Conservation (phyloP, 2,113 vertebrate genomes). For the Bambusicola thoracicus region DNA sequence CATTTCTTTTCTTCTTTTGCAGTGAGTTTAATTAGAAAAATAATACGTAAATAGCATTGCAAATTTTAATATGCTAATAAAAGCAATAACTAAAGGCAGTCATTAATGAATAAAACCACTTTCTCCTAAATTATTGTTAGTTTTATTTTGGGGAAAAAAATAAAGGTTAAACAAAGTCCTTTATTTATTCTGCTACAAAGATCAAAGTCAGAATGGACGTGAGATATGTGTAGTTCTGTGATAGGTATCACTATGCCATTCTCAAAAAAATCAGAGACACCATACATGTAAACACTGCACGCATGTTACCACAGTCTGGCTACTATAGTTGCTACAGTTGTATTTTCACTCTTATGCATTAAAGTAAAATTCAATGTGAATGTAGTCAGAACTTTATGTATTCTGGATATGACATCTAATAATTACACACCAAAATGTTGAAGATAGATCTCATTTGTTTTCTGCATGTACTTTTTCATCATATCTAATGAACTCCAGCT, state of each 20-base stretch:
- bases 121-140: background rate
- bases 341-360: background rate
- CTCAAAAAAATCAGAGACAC: background rate
- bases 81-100: background rate
- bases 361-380: background rate
- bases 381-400: background rate
- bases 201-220: background rate
- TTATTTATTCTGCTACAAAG: background rate
- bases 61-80: background rate
- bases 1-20: background rate
- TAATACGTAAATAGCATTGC: background rate
- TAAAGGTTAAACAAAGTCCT: background rate
- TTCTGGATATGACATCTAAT: background rate
- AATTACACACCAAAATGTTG: background rate
- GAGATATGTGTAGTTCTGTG: background rate
- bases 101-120: rapidly evolving
- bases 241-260: background rate
- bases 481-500: background rate
- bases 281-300: background rate
- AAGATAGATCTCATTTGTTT: background rate
- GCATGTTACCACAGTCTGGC: background rate
- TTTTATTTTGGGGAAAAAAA: rapidly evolving
- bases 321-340: background rate
- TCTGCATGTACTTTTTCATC: background rate
- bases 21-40: background rate